Base-by-base conservation (phyloP, 2,113 vertebrate genomes). In the Nymphicus hollandicus region DNA sequence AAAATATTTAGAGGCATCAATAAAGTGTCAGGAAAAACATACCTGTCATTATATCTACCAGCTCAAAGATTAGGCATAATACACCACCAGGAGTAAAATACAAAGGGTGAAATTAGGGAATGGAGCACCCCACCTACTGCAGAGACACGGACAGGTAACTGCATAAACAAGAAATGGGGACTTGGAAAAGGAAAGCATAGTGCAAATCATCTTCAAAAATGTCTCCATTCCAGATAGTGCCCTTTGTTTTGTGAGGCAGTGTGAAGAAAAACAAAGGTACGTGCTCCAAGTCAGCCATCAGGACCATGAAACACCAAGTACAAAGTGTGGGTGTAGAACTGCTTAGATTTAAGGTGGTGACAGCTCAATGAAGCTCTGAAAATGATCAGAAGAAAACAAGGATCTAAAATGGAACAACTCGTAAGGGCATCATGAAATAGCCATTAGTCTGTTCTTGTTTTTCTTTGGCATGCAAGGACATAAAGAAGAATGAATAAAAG, bases 211-310 rank as follows among this genome's bases (percentile, higher is more conserved):
- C 33, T 27, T n/a, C 44, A 52, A 25, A 41, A 50, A 11, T 3
- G 9, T 33, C 77, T 65, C 46, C 17, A 6, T 29, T 81, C 22
- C 76, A 86, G 66, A 69, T 8, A n/a, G 1, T 55, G 39, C 28
- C 77, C 71, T 60, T 64, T 58, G 71, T 37, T 77, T 60, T 39
- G 33, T 31, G 24, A 60, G 39, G 41, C 22, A 47, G 64, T 49
- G 44, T 1, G 65, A 55, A 39, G 33, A 37, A 49, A 74, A 41
- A 27, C 3, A 25, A 73, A 80, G 44, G 35, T 24, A 23, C 1
- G 28, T 37, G 85, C 77, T 93, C 49, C 61, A 22, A 39, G 88
- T 43, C 88, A 89, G 94, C 91, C 69, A 49, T 39, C 3, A 82
- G 43, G 81, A 49, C 65, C 49, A 41, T 18, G 77, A 79, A 83